Evolutionary conservation across 2,888 invertebrate genomes (phyloP), one percentile per base, ranked within the genome.

Genomic region (Acrocera orbiculus): DNA sequence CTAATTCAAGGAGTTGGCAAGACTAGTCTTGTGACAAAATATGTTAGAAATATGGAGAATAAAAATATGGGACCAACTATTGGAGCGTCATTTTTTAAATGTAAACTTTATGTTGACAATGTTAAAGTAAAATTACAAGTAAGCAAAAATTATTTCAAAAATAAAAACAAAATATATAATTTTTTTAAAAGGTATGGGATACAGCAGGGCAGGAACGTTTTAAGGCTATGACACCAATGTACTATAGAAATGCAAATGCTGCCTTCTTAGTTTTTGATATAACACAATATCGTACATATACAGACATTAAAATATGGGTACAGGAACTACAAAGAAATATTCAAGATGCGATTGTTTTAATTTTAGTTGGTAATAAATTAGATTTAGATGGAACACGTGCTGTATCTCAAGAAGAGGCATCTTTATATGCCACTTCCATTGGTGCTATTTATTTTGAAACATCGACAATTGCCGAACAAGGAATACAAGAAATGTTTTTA

Each of bases 181-280:
- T 28, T 46, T 51, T 2, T 40, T n/a, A n/a, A n/a, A n/a, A 59
- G 59, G 53, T 60, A 34, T 60, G 60, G 60, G 57, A 61, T 41
- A 61, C 57, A n/a, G 59, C 59, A 23, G 59, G 59, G 1, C 57
- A 56, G 44, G 58, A 61, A 45, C 51, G 56, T 5, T 92, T 87
- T 55, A 69, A 81, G 38, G 78, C 90, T 0, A 89, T 92, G 76
- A 86, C 87, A 0, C 90, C 92, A 6, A 86, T 90, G 85, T 92
- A 90, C 55, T 92, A 92, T 54, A 65, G 90, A 32, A 87, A 86
- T 52, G 81, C 89, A 0, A 87, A 86, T 54, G 87, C 85, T 0
- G 90, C 90, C 0, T 66, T 90, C 30, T 62, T 90, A 30, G 77
- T 89, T 1, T 92, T 79, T 52, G 90, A 92, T 54, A 71, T 92